Conservation (phyloP, 2,888 invertebrate genomes). For the Cremastinae sp. region DNA sequence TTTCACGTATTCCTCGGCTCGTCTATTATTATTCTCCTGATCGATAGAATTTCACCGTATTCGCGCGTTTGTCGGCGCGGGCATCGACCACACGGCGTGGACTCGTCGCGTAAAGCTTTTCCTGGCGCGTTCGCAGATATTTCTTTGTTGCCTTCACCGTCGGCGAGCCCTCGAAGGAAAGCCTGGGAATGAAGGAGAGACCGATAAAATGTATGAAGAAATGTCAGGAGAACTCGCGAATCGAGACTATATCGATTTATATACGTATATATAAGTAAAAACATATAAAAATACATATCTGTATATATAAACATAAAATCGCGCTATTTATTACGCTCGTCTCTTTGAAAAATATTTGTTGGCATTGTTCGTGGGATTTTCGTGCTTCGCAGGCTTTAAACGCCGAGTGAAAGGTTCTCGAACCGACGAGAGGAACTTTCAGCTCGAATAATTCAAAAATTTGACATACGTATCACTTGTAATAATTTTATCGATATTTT, state of each 20-base stretch:
- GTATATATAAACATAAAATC: no score
- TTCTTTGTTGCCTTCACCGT: constrained; percentile 36
- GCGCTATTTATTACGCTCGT: constrained; percentile 13
- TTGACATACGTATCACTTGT: no score
- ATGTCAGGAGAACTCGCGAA: constrained; percentile 10
- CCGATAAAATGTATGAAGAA: constrained; percentile 33
- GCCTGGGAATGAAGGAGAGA: constrained; percentile 26
- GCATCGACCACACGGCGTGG: constrained; percentile 12
- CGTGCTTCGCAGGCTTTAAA: constrained; percentile 15
- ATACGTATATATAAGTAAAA: constrained; percentile 9
- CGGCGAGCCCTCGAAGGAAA: constrained; percentile 15
- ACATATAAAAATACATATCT: no score
- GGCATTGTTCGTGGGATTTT: constrained; percentile 29
- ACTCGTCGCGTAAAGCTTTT: constrained; percentile 36
- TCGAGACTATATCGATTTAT: constrained; percentile 1
- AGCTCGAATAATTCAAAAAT: neutral
- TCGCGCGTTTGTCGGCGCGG: constrained; percentile 8
- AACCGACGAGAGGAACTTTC: constrained; percentile 20
- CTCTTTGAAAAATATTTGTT: constrained; percentile 11
- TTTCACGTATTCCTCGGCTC: constrained; percentile 28
- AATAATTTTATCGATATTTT: no score
- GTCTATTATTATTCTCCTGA: constrained; percentile 59
- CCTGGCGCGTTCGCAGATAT: constrained; percentile 14
- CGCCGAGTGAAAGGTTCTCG: constrained; percentile 25
- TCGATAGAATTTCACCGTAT: constrained; percentile 57